A percentile compares a stretch with the other conserved stretches of the same genome.
Evolutionary conservation across 2,113 vertebrate species (phyloP).

Genomic region (Rhodinocichla rosea): DNA sequence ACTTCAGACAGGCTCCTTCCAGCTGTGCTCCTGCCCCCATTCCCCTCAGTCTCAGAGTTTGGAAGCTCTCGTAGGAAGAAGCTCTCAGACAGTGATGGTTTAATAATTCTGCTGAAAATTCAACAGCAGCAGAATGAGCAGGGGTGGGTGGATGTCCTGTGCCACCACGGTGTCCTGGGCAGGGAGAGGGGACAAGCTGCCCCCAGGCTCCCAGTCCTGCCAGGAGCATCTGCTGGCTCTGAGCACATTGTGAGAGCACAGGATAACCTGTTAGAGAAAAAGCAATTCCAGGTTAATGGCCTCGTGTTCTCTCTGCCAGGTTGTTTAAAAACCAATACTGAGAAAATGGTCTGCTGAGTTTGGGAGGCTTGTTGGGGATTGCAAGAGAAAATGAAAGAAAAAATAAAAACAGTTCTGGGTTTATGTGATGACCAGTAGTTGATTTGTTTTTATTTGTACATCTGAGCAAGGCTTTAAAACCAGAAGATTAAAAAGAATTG

Average conservation of each 20-base stretch:
- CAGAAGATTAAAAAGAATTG: not conserved
- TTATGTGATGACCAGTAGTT: not conserved
- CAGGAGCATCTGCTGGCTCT: not conserved
- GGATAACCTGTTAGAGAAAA: not conserved
- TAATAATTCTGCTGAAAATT: not conserved
- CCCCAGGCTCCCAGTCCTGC: not conserved
- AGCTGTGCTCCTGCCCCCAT: not conserved
- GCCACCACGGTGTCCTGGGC: fast-evolving
- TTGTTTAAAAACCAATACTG: not conserved
- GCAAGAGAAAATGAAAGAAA: not conserved
- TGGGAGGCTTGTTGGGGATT: not conserved
- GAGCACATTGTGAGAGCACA: not conserved
- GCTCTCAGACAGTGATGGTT: not conserved
- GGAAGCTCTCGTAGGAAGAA: not conserved
- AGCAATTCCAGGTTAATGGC: not conserved
- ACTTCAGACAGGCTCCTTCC: not conserved
- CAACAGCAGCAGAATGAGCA: not conserved
- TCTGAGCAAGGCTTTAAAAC: not conserved
- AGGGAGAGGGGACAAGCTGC: not conserved
- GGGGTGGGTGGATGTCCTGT: not conserved
- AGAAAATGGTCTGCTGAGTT: not conserved
- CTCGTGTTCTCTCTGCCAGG: not conserved
- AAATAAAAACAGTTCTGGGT: not conserved
- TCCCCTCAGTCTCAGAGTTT: not conserved
- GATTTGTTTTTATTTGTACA: not conserved